Conservation (phyloP, 2,797 vertebrate species). For the Dipus sagitta region DNA sequence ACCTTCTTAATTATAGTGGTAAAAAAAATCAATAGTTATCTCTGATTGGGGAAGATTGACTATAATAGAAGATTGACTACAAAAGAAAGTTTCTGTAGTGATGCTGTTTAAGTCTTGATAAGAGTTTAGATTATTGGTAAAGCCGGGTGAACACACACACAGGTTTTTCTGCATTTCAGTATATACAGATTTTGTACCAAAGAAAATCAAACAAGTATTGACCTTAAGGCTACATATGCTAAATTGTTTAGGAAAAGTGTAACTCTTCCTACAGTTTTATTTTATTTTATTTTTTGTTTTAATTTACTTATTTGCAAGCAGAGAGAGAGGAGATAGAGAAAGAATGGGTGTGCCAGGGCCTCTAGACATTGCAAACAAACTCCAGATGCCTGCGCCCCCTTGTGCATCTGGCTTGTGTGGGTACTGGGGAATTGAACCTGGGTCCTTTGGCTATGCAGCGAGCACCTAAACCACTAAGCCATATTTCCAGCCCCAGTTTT, state of each 20-base stretch:
- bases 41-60: background rate
- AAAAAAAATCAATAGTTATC: background rate
- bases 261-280: background rate
- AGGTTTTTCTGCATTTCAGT: constrained; percentile 17
- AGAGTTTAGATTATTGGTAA: background rate
- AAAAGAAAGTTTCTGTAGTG: background rate
- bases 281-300: background rate
- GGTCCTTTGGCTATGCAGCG: too few relatives aligned
- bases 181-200: background rate
- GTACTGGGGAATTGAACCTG: too few relatives aligned
- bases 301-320: too few relatives aligned
- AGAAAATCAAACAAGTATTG: constrained; percentile 5
- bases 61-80: background rate
- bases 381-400: too few relatives aligned
- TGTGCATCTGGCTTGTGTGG: too few relatives aligned
- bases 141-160: background rate
- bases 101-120: constrained; percentile 6
- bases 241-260: constrained; percentile 26
- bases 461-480: too few relatives aligned
- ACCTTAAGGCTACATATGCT: background rate
- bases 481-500: background rate
- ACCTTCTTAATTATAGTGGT: background rate
- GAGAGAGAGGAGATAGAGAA: too few relatives aligned
- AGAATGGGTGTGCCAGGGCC: too few relatives aligned
- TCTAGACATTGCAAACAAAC: too few relatives aligned